A percentile compares a stretch with the other conserved stretches of the same genome.
These are phyloP conservation scores for Saccopteryx leptura DNA, from an alignment of 2,113 vertebrate genomes.

Conservation along the genomic window DNA sequence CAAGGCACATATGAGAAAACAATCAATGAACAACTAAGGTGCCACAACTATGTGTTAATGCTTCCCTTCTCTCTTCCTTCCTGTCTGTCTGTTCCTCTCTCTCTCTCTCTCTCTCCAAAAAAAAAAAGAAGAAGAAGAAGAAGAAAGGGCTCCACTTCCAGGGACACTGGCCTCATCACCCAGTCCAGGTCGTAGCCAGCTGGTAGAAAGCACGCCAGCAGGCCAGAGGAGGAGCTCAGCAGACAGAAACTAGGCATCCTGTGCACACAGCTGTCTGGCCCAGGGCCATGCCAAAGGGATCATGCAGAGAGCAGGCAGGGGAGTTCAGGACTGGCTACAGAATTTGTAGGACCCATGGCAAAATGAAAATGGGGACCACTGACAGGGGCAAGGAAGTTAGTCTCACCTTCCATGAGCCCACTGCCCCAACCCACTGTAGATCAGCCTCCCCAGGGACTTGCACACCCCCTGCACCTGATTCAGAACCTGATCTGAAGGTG, in stretches of 20 bases:
- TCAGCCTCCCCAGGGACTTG: fast-evolving
- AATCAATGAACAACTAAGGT: too few species aligned
- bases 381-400: not conserved
- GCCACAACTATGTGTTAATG: too few species aligned
- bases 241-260: not conserved
- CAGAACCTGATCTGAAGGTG: not conserved
- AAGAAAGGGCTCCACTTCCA: not conserved
- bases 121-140: too few species aligned
- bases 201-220: not conserved
- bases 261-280: not conserved
- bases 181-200: not conserved
- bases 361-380: not conserved
- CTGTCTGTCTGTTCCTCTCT: too few species aligned
- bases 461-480: too few species aligned
- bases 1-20: too few species aligned
- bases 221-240: conserved; percentile 57
- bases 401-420: too few species aligned
- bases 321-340: not conserved
- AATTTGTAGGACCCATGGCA: not conserved
- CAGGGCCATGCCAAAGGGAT: not conserved
- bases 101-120: too few species aligned
- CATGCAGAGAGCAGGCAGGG: not conserved
- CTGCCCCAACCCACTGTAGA: not conserved
- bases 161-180: not conserved
- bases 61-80: too few species aligned